Base-by-base conservation (phyloP, 1,140 invertebrate species). In the Harlomillsia oculata region DNA sequence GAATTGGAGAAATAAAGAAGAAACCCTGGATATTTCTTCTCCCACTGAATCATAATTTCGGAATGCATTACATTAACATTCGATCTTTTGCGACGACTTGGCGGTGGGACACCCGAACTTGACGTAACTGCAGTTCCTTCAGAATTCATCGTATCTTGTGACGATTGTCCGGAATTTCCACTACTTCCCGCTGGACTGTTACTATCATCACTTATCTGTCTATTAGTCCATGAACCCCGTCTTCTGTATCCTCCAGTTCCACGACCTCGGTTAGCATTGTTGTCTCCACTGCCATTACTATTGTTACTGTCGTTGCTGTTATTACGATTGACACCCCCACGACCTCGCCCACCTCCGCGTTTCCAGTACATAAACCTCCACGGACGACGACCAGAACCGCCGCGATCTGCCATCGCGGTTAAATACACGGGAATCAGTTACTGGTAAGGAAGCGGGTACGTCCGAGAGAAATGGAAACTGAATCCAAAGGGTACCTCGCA, bases 11-110 rank as follows among this genome's bases (percentile, higher is more conserved):
- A 60, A 26, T 64, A 64, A 1, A 64, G 16, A 3, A 34, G 20
- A 43, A 50, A 64, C 23, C 62, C 62, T 20, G 58, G 51, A n/a
- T 55, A 56, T 41, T 39, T 34, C 18, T 37, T 53, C 23, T 32
- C 43, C 53, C 36, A 60, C 20, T 59, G 53, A 1, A 25, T 6
- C 1, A 48, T 32, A 32, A 48, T 34, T 9, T 32, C 8, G 23
- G n/a, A 32, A 13, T 20, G 30, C 13, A 48, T 48, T 11, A 32
- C 34, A 9, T 20, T 16, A 18, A 32, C 13, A 32, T 16, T 48
- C 9, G 11, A n/a, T 20, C 14, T 48, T 9, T 32, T 48, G 8
- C 28, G 37, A 11, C 43, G 28, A 25, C 23, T 14, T 26, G 23
- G 14, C n/a, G n/a, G n/a, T n/a, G n/a, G n/a, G n/a, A n/a, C n/a